Base-by-base conservation (phyloP, 1,140 invertebrate species). In the Listronotus oregonensis region DNA sequence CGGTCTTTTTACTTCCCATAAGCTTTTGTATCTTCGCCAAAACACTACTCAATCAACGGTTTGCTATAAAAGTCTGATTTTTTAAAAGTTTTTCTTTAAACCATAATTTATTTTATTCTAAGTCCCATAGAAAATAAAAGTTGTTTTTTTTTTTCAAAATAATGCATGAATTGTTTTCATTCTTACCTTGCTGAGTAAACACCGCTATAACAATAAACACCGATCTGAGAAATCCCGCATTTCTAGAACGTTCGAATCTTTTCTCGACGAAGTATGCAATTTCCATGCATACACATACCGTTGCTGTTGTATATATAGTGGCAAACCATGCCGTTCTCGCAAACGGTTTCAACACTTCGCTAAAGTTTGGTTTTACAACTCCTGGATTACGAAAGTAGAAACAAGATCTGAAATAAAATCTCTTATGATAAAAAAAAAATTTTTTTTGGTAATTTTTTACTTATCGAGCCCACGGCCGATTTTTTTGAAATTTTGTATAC, bases 351-450 rank as follows among this genome's bases (percentile, higher is more conserved):
- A 71, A 52, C 32, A 71, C 70, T 68, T 71, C 67, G 14, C 37
- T 47, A 31, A 55, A 57, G 17, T 67, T 59, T 9, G 64, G 67
- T 27, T 63, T 66, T 4, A 63, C 67, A 9, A 47, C 43, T 15
- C 66, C 72, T 1, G 71, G 67, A 49, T 72, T 73, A 17, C 64
- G 54, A 42, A 71, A 74, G 27, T 72, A 68, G 55, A 72, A 74
- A 32, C 21, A 4, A 6, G 49, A 51, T 39, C 70, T 73, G 27
- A 69, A 69, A 47, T 71, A 75, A 37, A 55, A 63, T 9, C 68
- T 56, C 58, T 71, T 75, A 55, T 47, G 66, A 68, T 50, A 54
- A 11, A n/a, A n/a, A n/a, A n/a, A n/a, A n/a, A n/a, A n/a, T n/a
- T n/a, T n/a, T n/a, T n/a, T n/a, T n/a, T n/a, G n/a, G n/a, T n/a